Percentiles rank a stretch among this genome's conserved stretches.
These are phyloP conservation scores for Biston stratarius DNA, from an alignment of 2,888 invertebrate species.

Conservation along the genomic window DNA sequence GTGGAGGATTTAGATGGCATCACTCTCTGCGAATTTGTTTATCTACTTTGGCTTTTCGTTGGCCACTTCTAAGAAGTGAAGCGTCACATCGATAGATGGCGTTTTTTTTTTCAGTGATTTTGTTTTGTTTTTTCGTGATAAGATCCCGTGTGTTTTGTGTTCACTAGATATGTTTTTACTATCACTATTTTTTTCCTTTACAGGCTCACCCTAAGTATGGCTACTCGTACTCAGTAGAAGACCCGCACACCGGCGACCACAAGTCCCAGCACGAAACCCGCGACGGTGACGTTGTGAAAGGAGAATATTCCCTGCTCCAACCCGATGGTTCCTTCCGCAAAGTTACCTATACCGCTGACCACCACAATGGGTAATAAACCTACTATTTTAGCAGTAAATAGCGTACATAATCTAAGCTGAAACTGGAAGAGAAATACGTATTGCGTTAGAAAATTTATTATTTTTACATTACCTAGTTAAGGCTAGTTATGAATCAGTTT, in stretches of 20 bases:
- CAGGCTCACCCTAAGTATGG: constrained; percentile 84
- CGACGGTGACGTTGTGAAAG: constrained; percentile 86
- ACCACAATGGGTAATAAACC: constrained; percentile 82
- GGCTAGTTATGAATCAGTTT: background rate
- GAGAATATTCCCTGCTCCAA: constrained; percentile 85
- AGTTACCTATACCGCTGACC: constrained; percentile 86
- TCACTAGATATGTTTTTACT: background rate
- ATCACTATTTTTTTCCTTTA: constrained; percentile 24
- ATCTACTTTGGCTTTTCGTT: too few relatives aligned
- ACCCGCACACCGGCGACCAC: constrained; percentile 87
- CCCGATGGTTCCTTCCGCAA: constrained; percentile 87
- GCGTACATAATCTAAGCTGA: background rate
- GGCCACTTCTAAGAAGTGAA: background rate
- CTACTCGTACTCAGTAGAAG: constrained; percentile 87
- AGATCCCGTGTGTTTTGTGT: background rate
- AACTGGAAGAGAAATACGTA: too few relatives aligned
- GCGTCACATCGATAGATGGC: background rate
- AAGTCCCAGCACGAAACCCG: constrained; percentile 86
- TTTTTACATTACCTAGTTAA: background rate
- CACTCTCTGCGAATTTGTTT: too few relatives aligned
- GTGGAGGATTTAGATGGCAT: too few relatives aligned
- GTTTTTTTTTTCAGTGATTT: too few relatives aligned
- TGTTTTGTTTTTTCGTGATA: too few relatives aligned
- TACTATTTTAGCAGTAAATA: background rate
- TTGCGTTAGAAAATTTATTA: too few relatives aligned